phyloP scores from a whole-genome alignment of 2,797 vertebrate species.

The Microctenopoma stevenorrisi region DNA sequence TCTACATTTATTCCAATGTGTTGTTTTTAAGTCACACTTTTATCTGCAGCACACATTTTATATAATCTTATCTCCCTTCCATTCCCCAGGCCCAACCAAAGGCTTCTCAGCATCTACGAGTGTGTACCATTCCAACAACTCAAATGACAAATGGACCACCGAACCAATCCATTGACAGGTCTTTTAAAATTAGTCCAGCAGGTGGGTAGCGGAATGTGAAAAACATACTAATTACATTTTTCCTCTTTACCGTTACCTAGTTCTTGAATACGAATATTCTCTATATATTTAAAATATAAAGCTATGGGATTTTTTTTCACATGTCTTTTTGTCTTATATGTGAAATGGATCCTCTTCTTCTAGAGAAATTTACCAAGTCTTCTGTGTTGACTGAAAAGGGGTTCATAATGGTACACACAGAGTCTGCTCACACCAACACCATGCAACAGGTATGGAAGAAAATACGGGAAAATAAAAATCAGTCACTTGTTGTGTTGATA shows the following conservation, averaged over 20 bases:
- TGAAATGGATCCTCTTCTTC: conserved; percentile 6
- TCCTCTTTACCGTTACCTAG: too few species aligned
- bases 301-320: too few species aligned
- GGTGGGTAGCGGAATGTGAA: conserved; percentile 39
- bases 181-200: conserved; percentile 34
- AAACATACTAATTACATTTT: too few species aligned
- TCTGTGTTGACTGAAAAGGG: conserved; percentile 64
- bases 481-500: too few species aligned
- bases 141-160: conserved; percentile 14
- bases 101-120: conserved; percentile 7
- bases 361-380: conserved; percentile 50
- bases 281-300: too few species aligned
- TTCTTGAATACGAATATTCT: too few species aligned
- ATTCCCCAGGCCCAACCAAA: conserved; percentile 3
- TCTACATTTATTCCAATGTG: too few species aligned
- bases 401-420: conserved; percentile 61
- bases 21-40: too few species aligned
- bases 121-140: background rate
- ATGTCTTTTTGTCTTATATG: background rate
- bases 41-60: too few species aligned
- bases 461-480: background rate
- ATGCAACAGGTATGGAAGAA: conserved; percentile 80
- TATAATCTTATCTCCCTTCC: background rate
- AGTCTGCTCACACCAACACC: conserved; percentile 65
- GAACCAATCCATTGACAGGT: conserved; percentile 10